Conservation (phyloP, 2,113 vertebrate species). For the Siniperca chuatsi region DNA sequence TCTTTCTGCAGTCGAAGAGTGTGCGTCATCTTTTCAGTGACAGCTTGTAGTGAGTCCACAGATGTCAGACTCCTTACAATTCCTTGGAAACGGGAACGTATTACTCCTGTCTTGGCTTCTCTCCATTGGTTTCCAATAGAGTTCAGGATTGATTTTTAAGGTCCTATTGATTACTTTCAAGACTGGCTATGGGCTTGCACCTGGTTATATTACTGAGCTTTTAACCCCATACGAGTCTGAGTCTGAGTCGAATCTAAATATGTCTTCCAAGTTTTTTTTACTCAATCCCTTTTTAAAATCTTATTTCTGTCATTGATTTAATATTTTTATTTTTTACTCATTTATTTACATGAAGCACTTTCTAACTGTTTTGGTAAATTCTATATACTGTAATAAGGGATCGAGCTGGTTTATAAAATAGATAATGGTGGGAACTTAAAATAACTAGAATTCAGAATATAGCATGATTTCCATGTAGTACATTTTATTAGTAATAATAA, state of each 20-base stretch:
- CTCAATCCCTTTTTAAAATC: not conserved
- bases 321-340: not conserved
- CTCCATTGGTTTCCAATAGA: not conserved
- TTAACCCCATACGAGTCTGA: not conserved
- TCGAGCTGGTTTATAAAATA: not conserved
- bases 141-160: constrained; percentile 7
- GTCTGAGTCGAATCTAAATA: not conserved
- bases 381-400: not conserved
- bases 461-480: too few species aligned
- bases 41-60: not conserved
- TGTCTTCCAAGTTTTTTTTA: not conserved
- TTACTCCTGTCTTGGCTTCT: not conserved
- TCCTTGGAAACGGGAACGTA: not conserved
- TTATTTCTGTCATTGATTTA: not conserved
- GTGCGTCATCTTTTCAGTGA: not conserved
- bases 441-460: too few species aligned
- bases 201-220: not conserved
- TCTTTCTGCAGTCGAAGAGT: not conserved
- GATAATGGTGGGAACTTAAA: too few species aligned
- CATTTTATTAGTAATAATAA: too few species aligned
- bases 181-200: not conserved
- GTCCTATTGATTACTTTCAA: not conserved
- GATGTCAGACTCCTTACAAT: not conserved
- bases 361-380: not conserved
- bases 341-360: not conserved